Conservation (phyloP, 2,888 invertebrate genomes). For the Pseudanteris insignis region DNA sequence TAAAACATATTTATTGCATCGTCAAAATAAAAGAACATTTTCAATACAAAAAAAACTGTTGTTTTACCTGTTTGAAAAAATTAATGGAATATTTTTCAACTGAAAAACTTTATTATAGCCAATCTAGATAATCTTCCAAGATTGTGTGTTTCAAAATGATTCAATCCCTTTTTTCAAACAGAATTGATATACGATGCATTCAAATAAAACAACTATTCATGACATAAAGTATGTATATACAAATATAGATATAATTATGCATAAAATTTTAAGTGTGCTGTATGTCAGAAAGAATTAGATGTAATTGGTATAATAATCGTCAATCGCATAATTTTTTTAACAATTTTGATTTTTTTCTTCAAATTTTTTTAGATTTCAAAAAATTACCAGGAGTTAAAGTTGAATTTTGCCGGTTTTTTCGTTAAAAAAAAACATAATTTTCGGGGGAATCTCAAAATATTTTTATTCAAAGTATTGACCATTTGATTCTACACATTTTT, state of each 20-base stretch:
- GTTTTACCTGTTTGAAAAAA: conserved; percentile 20
- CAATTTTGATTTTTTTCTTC: conserved; percentile 6
- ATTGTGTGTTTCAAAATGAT: too few relatives aligned
- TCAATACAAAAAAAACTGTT: conserved; percentile 16
- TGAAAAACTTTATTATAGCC: too few relatives aligned
- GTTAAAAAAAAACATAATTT: too few relatives aligned
- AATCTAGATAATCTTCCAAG: too few relatives aligned
- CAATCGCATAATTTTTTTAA: neutral
- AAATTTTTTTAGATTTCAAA: conserved; percentile 30
- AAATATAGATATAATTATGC: conserved; percentile 3
- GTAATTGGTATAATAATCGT: conserved; percentile 10
- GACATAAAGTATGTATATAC: conserved; percentile 18
- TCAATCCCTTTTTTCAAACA: too few relatives aligned
- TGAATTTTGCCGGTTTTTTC: too few relatives aligned
- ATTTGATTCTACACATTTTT: too few relatives aligned
- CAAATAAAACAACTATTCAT: conserved; percentile 19
- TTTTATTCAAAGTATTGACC: too few relatives aligned
- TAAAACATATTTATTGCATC: conserved; percentile 38
- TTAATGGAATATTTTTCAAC: too few relatives aligned
- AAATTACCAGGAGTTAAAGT: too few relatives aligned
- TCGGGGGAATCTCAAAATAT: too few relatives aligned
- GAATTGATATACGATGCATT: conserved; percentile 20
- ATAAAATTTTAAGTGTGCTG: conserved; percentile 27
- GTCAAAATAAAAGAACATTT: conserved; percentile 24
- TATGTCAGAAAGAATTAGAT: conserved; percentile 23